Percentiles rank a stretch among this genome's conserved stretches.
Evolutionary conservation across 2,113 vertebrate genomes (phyloP).

Genomic region (Tragelaphus imberbis): DNA sequence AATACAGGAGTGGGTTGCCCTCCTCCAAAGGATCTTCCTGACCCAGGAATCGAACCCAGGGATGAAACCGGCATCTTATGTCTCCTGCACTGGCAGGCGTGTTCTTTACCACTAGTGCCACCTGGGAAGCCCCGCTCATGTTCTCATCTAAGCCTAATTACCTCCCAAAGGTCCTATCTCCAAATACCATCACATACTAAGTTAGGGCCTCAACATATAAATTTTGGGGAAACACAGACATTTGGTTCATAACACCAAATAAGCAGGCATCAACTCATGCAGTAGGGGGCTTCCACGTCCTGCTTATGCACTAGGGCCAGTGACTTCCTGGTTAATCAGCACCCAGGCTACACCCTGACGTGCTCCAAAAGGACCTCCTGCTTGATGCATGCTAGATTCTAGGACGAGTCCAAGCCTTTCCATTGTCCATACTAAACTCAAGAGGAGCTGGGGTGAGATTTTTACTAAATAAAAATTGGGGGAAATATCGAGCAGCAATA

Average conservation of each 20-base stretch:
- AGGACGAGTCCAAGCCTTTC: not conserved
- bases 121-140: not conserved
- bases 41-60: not conserved
- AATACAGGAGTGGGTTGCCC: not conserved
- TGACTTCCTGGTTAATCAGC: not conserved
- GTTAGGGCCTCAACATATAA: not conserved
- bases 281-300: not conserved
- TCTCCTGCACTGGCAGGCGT: not conserved
- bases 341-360: rapidly evolving
- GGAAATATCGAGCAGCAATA: not conserved
- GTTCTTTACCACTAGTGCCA: not conserved
- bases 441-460: not conserved
- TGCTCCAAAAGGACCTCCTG: not conserved
- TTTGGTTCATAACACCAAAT: not conserved
- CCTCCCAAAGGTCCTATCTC: not conserved
- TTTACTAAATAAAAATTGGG: not conserved
- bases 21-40: not conserved
- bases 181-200: not conserved
- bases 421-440: not conserved
- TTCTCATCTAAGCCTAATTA: not conserved
- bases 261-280: not conserved
- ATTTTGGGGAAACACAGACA: not conserved
- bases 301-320: not conserved
- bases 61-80: not conserved
- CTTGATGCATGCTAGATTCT: not conserved